Percentiles rank a stretch among this genome's conserved stretches.
phyloP scores from a whole-genome alignment of 2,888 invertebrate species.

The Phortica magna region DNA sequence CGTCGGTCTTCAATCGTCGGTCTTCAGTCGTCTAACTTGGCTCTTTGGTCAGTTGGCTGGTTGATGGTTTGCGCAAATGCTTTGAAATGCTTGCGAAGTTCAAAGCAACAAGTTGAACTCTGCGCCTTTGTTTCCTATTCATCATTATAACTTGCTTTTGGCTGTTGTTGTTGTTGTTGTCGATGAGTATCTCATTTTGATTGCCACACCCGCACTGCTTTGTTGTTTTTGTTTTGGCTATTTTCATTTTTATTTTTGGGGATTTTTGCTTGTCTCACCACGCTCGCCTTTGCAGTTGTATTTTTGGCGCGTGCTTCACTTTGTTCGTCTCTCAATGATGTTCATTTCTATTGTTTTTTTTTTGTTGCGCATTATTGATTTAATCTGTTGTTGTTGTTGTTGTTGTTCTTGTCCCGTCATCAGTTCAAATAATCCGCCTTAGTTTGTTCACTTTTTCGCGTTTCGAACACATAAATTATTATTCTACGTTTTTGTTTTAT shows the following conservation, averaged over 20 bases:
- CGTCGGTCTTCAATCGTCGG: background rate
- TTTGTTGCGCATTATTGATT: background rate
- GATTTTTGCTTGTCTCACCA: no score
- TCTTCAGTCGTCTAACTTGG: no score
- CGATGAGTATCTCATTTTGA: background rate
- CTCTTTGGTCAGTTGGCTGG: background rate
- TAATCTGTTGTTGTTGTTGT: slow-evolving; percentile 16
- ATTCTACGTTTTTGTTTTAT: background rate
- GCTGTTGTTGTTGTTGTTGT: background rate
- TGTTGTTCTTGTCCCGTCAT: slow-evolving; percentile 1
- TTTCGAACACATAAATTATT: slow-evolving; percentile 18
- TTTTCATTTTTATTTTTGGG: background rate
- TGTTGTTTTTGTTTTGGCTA: background rate
- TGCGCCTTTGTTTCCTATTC: background rate
- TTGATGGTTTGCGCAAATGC: background rate
- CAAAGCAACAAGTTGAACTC: slow-evolving; percentile 31
- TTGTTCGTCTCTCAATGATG: background rate
- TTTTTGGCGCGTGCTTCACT: slow-evolving; percentile 14
- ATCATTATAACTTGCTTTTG: no score
- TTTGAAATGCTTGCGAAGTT: background rate
- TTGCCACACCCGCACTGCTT: background rate
- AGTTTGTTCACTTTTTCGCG: background rate
- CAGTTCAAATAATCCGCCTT: slow-evolving; percentile 14
- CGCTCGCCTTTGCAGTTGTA: background rate
- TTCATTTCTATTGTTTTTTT: background rate